Base-by-base conservation (phyloP, 2,113 vertebrate genomes). In the Solea solea region DNA sequence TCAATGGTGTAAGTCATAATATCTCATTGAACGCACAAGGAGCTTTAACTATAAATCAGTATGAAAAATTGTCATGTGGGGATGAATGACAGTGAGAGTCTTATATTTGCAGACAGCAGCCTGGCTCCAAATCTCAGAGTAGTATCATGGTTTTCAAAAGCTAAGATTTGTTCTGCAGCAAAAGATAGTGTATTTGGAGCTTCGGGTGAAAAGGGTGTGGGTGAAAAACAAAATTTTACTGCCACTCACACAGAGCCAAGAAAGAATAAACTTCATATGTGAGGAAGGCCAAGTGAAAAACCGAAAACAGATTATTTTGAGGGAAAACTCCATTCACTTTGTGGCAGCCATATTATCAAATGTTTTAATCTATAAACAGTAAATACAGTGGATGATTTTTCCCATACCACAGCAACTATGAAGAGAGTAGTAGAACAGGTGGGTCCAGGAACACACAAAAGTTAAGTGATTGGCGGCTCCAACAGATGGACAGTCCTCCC, bases 11-110 rank as follows among this genome's bases (percentile, higher is more conserved):
- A 42, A 34, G 27, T 57, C 13, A 11, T 58, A 21, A 62, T 11
- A 10, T 59, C 14, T 72, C 49, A 72, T 52, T 72, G 49, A 70
- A 63, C 46, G 57, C 49, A 72, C 10, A 39, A 60, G 9, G 13
- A 61, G 51, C 15, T 69, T 25, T 40, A 41, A 42, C 51, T 2
- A 3, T 80, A 74, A 73, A 80, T 83, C 79, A 78, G 62, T 0
- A 5, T 1, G 14, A 62, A 64, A 58, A 48, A 53, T 9, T 25
- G 39, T 56, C 67, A 59, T 48, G 28, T 50, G 59, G 58, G 45
- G 60, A 50, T 3, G 62, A 59, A 12, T 14, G 54, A 70, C 71
- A 48, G 0, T 2, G 56, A 50, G 56, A 0, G 10, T 68, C 64
- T 75, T 55, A 40, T 9, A 52, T 67, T 73, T 59, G 46, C 39